A percentile compares a stretch with the other conserved stretches of the same genome.
Conservation (phyloP, 2,797 vertebrate species). For the Setipinna tenuifilis region DNA sequence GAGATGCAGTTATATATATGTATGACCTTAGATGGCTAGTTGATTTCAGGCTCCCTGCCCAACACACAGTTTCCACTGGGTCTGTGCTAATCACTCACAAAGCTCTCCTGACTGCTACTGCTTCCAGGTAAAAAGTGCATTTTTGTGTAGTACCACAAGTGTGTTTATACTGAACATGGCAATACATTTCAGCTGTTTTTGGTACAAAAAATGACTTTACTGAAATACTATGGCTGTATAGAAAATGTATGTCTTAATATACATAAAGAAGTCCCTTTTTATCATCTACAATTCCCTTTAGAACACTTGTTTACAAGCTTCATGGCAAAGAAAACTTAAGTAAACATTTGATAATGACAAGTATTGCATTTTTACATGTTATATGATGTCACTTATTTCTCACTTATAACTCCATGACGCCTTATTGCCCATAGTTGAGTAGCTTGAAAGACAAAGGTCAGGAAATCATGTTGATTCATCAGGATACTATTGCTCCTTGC, state of each 20-base stretch:
- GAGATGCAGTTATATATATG: background rate
- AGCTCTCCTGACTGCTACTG: background rate
- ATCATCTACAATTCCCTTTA: background rate
- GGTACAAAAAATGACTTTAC: background rate
- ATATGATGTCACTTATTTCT: background rate
- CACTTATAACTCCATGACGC: no score
- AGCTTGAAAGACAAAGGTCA: background rate
- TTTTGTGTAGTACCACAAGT: background rate
- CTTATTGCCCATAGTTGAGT: background rate
- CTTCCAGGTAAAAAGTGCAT: background rate
- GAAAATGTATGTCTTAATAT: no score
- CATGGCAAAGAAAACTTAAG: no score
- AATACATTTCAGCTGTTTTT: background rate
- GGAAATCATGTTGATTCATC: background rate
- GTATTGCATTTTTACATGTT: background rate
- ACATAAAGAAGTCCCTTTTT: no score
- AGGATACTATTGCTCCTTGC: background rate
- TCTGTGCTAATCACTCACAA: background rate
- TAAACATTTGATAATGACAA: background rate
- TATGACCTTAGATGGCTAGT: background rate
- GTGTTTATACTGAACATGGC: background rate
- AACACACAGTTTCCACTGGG: background rate
- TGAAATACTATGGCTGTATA: background rate
- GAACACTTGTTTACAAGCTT: no score
- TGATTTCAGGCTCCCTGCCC: background rate